Evolutionary conservation across 2,797 vertebrate species (phyloP).

Genomic region (Oreortyx pictus): DNA sequence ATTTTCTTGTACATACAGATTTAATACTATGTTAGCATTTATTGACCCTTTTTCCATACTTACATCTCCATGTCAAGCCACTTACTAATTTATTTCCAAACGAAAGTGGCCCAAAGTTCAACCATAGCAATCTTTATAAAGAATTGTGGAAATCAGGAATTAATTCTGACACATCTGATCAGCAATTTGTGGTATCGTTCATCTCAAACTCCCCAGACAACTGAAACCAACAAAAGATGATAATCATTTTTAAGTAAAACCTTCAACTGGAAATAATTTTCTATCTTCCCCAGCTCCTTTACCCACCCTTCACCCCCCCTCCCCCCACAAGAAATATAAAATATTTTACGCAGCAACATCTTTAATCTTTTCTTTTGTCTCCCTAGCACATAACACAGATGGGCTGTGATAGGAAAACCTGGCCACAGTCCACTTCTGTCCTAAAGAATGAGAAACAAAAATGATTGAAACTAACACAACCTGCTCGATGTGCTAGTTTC

Average conservation of each 20-base stretch:
- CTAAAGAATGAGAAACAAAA: conserved; percentile 70
- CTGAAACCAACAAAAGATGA: conserved; percentile 66
- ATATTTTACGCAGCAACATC: conserved; percentile 47
- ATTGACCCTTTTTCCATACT: conserved; percentile 42
- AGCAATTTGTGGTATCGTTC: conserved; percentile 75
- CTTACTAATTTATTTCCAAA: conserved; percentile 66
- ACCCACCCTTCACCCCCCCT: background rate
- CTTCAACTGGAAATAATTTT: conserved; percentile 77
- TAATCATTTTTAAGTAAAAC: conserved; percentile 65
- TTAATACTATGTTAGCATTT: conserved; percentile 26
- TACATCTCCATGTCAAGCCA: conserved; percentile 46
- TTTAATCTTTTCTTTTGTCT: conserved; percentile 75
- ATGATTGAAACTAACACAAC: background rate
- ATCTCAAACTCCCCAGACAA: conserved; percentile 70
- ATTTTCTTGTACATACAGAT: conserved; percentile 50
- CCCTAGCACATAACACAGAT: conserved; percentile 65
- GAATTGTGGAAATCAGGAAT: conserved; percentile 68
- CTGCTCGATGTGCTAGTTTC: conserved; percentile 27
- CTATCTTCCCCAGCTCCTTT: conserved; percentile 24
- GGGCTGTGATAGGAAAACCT: conserved; percentile 68
- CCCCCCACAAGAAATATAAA: conserved; percentile 5
- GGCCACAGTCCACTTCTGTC: conserved; percentile 62
- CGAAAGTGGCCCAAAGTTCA: conserved; percentile 69
- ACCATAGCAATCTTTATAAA: conserved; percentile 35
- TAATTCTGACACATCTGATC: conserved; percentile 76